A percentile compares a stretch with the other conserved stretches of the same genome.
Evolutionary conservation across 2,888 invertebrate species (phyloP).

Genomic region (Dolomedes plantarius): DNA sequence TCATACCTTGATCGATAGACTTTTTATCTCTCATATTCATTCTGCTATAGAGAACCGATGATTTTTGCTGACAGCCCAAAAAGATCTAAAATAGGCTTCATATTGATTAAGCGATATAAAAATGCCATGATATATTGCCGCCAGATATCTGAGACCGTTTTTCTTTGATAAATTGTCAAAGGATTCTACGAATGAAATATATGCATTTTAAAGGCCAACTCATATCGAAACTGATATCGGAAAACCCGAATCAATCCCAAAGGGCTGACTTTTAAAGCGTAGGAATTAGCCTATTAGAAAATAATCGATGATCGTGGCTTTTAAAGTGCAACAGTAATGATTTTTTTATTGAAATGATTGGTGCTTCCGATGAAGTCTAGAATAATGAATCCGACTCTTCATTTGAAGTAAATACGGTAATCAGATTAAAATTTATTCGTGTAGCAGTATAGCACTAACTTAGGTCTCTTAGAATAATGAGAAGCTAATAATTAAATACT

Average conservation of each 20-base stretch:
- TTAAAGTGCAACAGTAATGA: too few species aligned
- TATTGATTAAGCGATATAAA: constrained; percentile 12
- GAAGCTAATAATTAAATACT: too few species aligned
- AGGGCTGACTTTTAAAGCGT: background rate
- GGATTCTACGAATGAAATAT: background rate
- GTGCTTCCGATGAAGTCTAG: too few species aligned
- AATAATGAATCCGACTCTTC: too few species aligned
- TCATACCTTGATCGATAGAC: constrained; percentile 1
- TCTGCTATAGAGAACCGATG: constrained; percentile 1
- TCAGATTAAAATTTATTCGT: too few species aligned
- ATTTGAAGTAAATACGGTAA: too few species aligned
- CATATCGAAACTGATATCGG: background rate
- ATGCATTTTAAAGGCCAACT: background rate
- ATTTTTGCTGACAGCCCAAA: background rate
- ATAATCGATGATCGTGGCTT: background rate
- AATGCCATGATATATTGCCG: background rate
- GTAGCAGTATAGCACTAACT: too few species aligned
- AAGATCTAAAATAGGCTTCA: background rate
- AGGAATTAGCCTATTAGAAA: background rate
- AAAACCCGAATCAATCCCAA: background rate
- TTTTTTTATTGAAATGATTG: too few species aligned
- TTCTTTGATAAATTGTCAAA: constrained; percentile 12
- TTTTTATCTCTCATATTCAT: constrained; percentile 12
- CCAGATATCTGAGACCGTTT: background rate
- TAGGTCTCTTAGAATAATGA: too few species aligned